These are phyloP conservation scores for Cololabis saira DNA, from an alignment of 2,113 vertebrate species.

Conservation along the genomic window DNA sequence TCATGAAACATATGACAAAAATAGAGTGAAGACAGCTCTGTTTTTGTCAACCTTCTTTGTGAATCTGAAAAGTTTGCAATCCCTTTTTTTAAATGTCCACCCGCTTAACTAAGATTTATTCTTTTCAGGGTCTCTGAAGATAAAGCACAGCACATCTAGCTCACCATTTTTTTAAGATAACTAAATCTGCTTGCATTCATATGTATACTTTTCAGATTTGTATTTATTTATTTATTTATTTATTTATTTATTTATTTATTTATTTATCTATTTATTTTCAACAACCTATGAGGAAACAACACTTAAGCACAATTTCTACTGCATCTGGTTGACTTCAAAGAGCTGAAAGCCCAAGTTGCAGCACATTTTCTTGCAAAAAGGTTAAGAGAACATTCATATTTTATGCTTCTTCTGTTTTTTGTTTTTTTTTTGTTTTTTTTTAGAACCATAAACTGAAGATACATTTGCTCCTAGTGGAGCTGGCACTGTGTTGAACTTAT, in stretches of 20 bases:
- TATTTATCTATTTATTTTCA: background rate
- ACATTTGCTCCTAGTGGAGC: conserved; percentile 39
- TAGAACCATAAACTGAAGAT: conserved; percentile 22
- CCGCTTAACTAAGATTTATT: conserved; percentile 42
- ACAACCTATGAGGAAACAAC: conserved; percentile 21
- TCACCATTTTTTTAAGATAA: conserved; percentile 49
- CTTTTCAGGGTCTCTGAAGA: conserved; percentile 48
- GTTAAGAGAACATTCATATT: conserved; percentile 46
- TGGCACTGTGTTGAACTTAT: conserved; percentile 30
- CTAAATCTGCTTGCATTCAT: conserved; percentile 65
- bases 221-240: background rate
- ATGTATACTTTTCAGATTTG: conserved; percentile 37
- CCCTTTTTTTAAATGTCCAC: conserved; percentile 48
- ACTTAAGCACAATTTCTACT: conserved; percentile 65
- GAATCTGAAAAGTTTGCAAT: conserved; percentile 30
- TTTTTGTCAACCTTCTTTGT: conserved; percentile 40
- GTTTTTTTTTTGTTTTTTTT: conserved; percentile 11
- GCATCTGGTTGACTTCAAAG: conserved; percentile 31
- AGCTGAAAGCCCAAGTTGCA: conserved; percentile 49
- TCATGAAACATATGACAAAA: conserved; percentile 43
- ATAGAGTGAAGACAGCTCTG: conserved; percentile 37
- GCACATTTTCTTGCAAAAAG: conserved; percentile 45
- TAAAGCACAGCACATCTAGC: conserved; percentile 70
- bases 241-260: background rate
- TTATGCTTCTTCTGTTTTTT: conserved; percentile 30